Evolutionary conservation across 2,888 invertebrate genomes (phyloP).

Genomic region (Lottia scabra): DNA sequence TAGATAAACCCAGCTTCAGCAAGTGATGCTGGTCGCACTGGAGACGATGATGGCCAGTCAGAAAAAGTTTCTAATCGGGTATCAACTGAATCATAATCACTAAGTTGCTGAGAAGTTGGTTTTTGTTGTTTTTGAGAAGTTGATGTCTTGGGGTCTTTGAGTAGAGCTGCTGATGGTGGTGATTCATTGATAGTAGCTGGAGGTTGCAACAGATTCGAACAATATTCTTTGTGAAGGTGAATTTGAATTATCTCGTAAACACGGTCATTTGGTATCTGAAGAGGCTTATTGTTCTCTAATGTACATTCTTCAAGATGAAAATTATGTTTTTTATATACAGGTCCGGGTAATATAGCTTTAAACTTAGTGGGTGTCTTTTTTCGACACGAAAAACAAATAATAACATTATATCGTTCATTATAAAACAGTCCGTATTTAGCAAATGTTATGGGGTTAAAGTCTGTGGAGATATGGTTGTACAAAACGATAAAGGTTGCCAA

Average conservation of each 20-base stretch:
- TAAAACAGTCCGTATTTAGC: background rate
- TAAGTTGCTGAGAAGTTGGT: too few relatives aligned
- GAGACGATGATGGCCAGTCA: slow-evolving; percentile 10
- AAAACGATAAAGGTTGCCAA: too few relatives aligned
- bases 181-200: too few relatives aligned
- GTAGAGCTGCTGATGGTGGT: too few relatives aligned
- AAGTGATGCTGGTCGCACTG: background rate
- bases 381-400: background rate
- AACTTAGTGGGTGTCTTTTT: background rate
- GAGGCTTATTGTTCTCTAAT: background rate
- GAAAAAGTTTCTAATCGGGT: background rate
- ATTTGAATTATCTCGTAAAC: background rate
- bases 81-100: background rate
- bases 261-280: background rate
- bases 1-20: slow-evolving; percentile 20
- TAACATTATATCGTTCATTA: background rate
- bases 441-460: background rate
- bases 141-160: too few relatives aligned
- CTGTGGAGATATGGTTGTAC: too few relatives aligned
- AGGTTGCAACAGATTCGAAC: background rate
- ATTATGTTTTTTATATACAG: too few relatives aligned
- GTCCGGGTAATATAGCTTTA: too few relatives aligned
- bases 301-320: too few relatives aligned
- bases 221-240: background rate
- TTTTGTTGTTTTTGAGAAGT: too few relatives aligned